Evolutionary conservation across 1,140 invertebrate genomes (phyloP).

Genomic region (Brachionus rubens): DNA sequence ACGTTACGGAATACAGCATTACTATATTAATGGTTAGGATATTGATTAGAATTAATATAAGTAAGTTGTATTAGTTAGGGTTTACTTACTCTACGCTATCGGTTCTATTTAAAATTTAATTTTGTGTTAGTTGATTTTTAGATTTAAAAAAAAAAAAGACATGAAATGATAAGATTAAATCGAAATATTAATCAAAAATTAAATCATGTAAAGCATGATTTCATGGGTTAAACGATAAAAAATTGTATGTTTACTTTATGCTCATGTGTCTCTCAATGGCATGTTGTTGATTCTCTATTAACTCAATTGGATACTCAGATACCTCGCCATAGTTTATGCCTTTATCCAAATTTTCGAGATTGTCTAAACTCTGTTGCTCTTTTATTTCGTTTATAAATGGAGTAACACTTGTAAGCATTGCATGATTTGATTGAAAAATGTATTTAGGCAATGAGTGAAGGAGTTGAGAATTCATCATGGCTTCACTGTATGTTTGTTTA

Average conservation of each 20-base stretch:
- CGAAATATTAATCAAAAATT: no score
- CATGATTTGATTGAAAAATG: slow-evolving; percentile 43
- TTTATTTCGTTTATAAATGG: slow-evolving; percentile 25
- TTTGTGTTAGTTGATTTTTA: no score
- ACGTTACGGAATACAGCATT: no score
- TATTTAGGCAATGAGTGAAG: slow-evolving; percentile 38
- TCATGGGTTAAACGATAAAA: background rate
- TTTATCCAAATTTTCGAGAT: slow-evolving; percentile 6
- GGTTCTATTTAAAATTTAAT: no score
- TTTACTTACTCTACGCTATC: no score
- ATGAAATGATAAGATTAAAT: no score
- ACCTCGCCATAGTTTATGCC: slow-evolving; percentile 89
- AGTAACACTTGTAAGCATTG: background rate
- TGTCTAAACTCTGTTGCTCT: slow-evolving; percentile 47
- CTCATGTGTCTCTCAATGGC: slow-evolving; percentile 80
- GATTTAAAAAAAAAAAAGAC: background rate
- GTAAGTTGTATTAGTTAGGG: no score
- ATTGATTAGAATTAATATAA: no score
- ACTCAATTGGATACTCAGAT: slow-evolving; percentile 92
- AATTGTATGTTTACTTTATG: slow-evolving; percentile 69
- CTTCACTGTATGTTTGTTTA: slow-evolving; percentile 42
- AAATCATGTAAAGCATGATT: background rate
- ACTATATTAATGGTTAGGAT: no score
- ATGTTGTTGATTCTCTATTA: slow-evolving; percentile 87
- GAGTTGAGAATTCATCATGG: slow-evolving; percentile 32